Percentiles rank a stretch among this genome's conserved stretches.
Conservation (phyloP, 1,140 invertebrate species). For the Drosophila ercepeae region DNA sequence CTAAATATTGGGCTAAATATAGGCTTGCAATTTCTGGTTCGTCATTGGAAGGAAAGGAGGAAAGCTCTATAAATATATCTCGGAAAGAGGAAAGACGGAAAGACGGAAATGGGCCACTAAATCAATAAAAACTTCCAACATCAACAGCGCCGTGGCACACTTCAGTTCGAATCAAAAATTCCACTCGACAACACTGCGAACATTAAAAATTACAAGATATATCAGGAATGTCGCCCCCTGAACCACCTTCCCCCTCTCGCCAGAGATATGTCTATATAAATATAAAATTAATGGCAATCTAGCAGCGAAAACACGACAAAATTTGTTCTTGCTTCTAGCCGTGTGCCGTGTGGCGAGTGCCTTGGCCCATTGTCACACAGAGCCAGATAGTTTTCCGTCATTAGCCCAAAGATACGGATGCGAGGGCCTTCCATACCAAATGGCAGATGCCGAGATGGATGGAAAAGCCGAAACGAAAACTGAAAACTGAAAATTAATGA, state of each 20-base stretch:
- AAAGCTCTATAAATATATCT: slow-evolving; percentile 30
- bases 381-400: slow-evolving; percentile 47
- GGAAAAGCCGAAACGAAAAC: slow-evolving; percentile 54
- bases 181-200: slow-evolving; percentile 64
- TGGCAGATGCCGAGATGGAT: slow-evolving; percentile 38
- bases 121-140: slow-evolving; percentile 46
- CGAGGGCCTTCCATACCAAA: slow-evolving; percentile 27
- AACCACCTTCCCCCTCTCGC: slow-evolving; percentile 4
- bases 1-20: slow-evolving; percentile 44
- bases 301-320: slow-evolving; percentile 69
- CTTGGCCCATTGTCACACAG: slow-evolving; percentile 56
- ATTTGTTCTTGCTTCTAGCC: slow-evolving; percentile 63
- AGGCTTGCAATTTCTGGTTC: slow-evolving; percentile 64
- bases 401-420: slow-evolving; percentile 38
- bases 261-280: slow-evolving; percentile 41
- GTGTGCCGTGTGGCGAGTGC: slow-evolving; percentile 6
- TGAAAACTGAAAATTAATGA: slow-evolving; percentile 75
- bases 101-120: slow-evolving; percentile 48
- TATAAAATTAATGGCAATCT: slow-evolving; percentile 76
- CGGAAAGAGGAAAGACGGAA: background rate
- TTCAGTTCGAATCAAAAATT: slow-evolving; percentile 44
- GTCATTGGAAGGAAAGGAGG: slow-evolving; percentile 49
- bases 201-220: slow-evolving; percentile 78
- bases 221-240: slow-evolving; percentile 40
- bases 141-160: slow-evolving; percentile 63